Base-by-base conservation (phyloP, 2,113 vertebrate species). In the Lanius ludovicianus region DNA sequence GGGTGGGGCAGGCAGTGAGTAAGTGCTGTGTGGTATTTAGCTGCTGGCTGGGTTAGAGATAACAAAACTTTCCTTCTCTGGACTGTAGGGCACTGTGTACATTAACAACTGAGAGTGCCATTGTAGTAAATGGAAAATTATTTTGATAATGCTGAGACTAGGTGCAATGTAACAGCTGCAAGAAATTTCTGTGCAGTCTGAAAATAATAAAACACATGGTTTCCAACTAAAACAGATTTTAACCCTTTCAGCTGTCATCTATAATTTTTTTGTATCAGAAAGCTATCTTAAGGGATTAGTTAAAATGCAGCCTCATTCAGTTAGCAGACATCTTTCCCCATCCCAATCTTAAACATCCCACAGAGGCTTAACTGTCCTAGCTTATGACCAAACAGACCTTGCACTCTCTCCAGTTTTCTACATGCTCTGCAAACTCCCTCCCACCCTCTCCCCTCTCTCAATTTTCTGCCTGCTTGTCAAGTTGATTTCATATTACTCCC, bases 141-240 rank as follows among this genome's bases (percentile, higher is more conserved):
- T 75, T 91, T 55, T 75, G 80, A 56, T 62, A 90, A 62, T 49
- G 41, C 22, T 68, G 64, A 84, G 59, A 67, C 1, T 70, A 23
- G 42, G 63, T 39, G 30, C 50, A 77, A 25, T 33, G 68, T 39
- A 93, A 84, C 47, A 93, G 80, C 76, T 78, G 69, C 42, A 90
- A 81, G 52, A 92, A 84, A 84, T 84, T 84, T 82, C 47, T 87
- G 44, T 57, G 49, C 41, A 64, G 25, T 44, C 65, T 82, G 60
- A 78, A 79, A 84, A 87, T 52, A 71, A 84, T 41, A 71, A 81
- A 86, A 80, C 19, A 47, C 39, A 65, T 1, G 2, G 30, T 50
- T 92, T 94, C 68, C 68, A 90, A 60, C 41, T 47, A 37, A 75
- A 80, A 56, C 24, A 56, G 14, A 65, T 87, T 93, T 97, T 95